Conservation (phyloP, 1,140 invertebrate species). For the Drosophila nasuta region DNA sequence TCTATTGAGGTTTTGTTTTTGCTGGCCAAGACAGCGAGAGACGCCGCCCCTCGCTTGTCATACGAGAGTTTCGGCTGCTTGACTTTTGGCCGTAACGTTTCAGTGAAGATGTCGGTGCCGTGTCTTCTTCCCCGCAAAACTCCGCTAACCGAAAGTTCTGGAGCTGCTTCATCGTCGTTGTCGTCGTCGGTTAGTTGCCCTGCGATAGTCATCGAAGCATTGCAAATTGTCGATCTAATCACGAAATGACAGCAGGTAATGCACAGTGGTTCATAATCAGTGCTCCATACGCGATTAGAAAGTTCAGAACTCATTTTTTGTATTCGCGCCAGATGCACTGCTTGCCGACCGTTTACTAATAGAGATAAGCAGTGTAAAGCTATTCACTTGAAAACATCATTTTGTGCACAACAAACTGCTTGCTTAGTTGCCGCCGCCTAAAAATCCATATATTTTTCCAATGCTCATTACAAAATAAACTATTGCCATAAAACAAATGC, state of each 20-base stretch:
- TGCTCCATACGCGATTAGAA: not conserved
- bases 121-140: not conserved
- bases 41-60: not conserved
- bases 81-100: conserved; percentile 75
- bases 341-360: no score
- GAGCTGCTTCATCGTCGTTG: not conserved
- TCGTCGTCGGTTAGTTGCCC: conserved; percentile 43
- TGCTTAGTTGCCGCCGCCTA: no score
- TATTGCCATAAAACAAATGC: not conserved
- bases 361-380: no score
- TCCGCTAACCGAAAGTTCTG: conserved; percentile 52
- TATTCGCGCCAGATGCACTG: no score
- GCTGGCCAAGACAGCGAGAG: not conserved
- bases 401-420: no score
- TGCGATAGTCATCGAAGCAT: conserved; percentile 79
- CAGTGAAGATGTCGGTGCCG: conserved; percentile 59
- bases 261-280: no score
- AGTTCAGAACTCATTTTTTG: not conserved
- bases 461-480: no score
- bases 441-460: no score
- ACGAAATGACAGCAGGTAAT: conserved; percentile 28
- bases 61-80: conserved; percentile 60
- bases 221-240: conserved; percentile 83
- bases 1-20: not conserved
- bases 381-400: no score